Percentiles rank a stretch among this genome's conserved stretches.
These are phyloP conservation scores for Epistrophe grossulariae DNA, from an alignment of 2,888 invertebrate genomes.

Conservation along the genomic window DNA sequence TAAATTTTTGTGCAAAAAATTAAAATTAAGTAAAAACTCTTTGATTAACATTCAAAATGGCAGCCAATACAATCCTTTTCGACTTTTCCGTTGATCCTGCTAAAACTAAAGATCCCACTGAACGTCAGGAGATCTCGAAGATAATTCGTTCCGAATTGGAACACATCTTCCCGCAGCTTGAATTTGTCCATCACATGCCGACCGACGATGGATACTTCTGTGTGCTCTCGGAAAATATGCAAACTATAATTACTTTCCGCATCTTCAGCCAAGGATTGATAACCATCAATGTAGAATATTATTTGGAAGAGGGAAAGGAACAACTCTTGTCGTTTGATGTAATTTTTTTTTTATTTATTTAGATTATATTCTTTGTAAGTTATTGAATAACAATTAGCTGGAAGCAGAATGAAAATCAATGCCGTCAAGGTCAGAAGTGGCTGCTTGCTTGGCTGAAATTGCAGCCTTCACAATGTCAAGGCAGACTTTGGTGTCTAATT, in stretches of 20 bases:
- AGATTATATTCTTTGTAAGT: not conserved
- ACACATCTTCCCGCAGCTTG: slow-evolving; percentile 89
- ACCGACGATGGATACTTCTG: slow-evolving; percentile 89
- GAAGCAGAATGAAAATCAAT: slow-evolving; percentile 66
- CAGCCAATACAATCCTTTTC: slow-evolving; percentile 91
- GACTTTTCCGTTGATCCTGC: slow-evolving; percentile 91
- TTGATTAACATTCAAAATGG: slow-evolving; percentile 85
- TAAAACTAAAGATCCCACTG: slow-evolving; percentile 87
- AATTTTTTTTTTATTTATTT: slow-evolving; percentile 78
- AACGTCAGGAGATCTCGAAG: slow-evolving; percentile 87
- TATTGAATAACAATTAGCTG: slow-evolving; percentile 25
- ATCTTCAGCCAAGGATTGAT: slow-evolving; percentile 90
- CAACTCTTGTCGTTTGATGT: slow-evolving; percentile 91
- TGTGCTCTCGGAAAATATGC: slow-evolving; percentile 89
- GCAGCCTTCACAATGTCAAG: slow-evolving; percentile 56
- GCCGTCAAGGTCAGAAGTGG: slow-evolving; percentile 58
- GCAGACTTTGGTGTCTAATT: slow-evolving; percentile 8
- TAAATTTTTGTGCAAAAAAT: not conserved
- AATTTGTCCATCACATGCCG: slow-evolving; percentile 88
- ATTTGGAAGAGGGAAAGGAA: slow-evolving; percentile 89
- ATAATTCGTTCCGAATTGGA: slow-evolving; percentile 89
- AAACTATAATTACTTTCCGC: slow-evolving; percentile 89
- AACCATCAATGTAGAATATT: slow-evolving; percentile 93
- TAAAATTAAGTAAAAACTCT: slow-evolving; percentile 3
- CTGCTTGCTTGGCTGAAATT: not conserved